Evolutionary conservation across 2,888 invertebrate genomes (phyloP).

Genomic region (Xestia rhomboidea): DNA sequence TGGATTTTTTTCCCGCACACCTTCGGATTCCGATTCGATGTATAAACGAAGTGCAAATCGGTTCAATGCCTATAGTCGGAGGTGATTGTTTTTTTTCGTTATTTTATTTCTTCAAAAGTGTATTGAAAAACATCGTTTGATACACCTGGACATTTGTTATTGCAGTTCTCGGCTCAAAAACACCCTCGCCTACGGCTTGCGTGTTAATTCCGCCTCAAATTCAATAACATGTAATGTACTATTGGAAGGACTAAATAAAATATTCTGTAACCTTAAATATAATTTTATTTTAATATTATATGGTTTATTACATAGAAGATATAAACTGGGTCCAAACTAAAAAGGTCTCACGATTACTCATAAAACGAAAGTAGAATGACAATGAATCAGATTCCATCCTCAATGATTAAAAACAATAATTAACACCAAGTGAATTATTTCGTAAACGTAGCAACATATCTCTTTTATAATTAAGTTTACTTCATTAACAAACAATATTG

Average conservation of each 20-base stretch:
- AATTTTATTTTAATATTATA: constrained; percentile 83
- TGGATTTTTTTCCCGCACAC: no score
- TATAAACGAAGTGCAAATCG: no score
- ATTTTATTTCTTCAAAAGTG: no score
- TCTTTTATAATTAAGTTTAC: constrained; percentile 59
- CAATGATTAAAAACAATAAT: constrained; percentile 74
- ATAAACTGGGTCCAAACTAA: constrained; percentile 81
- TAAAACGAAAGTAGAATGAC: constrained; percentile 74
- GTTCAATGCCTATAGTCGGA: no score
- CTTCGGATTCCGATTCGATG: no score
- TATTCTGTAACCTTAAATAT: constrained; percentile 83
- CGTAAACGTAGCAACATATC: constrained; percentile 57
- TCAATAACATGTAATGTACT: no score
- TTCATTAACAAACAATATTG: constrained; percentile 63
- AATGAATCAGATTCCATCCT: constrained; percentile 85
- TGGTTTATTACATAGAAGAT: constrained; percentile 83
- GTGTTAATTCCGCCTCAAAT: no score
- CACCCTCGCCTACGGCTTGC: no score
- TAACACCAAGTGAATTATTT: constrained; percentile 71
- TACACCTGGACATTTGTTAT: no score
- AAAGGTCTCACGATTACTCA: constrained; percentile 80
- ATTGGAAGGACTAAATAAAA: constrained; percentile 69
- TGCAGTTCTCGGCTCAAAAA: no score
- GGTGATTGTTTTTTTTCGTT: no score
- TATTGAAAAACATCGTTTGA: no score